phyloP scores from a whole-genome alignment of 1,140 invertebrate species.

The Drosophila aff. region DNA sequence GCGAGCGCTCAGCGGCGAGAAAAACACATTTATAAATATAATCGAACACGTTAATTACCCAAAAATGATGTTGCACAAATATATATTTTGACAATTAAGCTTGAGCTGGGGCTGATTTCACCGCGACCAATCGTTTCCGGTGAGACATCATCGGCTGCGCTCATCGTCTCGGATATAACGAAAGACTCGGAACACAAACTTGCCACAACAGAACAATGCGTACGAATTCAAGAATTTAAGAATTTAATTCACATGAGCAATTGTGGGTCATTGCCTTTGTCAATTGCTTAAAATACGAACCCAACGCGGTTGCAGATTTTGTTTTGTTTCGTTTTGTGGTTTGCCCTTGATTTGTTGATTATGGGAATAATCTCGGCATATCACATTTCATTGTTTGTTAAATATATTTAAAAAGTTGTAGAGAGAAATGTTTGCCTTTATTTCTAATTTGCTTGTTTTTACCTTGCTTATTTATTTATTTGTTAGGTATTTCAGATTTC shows the following conservation, averaged over 20 bases:
- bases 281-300: constrained; percentile 33
- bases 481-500: background rate
- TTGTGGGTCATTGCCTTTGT: constrained; percentile 54
- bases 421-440: background rate
- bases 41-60: constrained; percentile 67
- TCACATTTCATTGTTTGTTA: constrained; percentile 2
- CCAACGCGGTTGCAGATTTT: background rate
- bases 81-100: constrained; percentile 73
- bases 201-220: constrained; percentile 33
- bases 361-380: constrained; percentile 16
- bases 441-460: background rate
- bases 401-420: constrained; percentile 1
- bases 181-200: constrained; percentile 52
- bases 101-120: constrained; percentile 58
- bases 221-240: constrained; percentile 2
- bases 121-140: constrained; percentile 64
- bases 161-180: constrained; percentile 1
- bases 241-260: constrained; percentile 11
- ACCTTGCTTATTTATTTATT: background rate
- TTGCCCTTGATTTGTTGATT: constrained; percentile 25
- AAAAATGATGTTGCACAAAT: constrained; percentile 76
- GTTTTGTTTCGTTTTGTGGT: constrained; percentile 14
- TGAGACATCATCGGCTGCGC: constrained; percentile 44
- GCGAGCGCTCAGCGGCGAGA: constrained; percentile 13
- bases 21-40: constrained; percentile 43